These are phyloP conservation scores for Henricia sp. DNA, from an alignment of 53 echinoderm and acorn worm species.

Conservation along the genomic window DNA sequence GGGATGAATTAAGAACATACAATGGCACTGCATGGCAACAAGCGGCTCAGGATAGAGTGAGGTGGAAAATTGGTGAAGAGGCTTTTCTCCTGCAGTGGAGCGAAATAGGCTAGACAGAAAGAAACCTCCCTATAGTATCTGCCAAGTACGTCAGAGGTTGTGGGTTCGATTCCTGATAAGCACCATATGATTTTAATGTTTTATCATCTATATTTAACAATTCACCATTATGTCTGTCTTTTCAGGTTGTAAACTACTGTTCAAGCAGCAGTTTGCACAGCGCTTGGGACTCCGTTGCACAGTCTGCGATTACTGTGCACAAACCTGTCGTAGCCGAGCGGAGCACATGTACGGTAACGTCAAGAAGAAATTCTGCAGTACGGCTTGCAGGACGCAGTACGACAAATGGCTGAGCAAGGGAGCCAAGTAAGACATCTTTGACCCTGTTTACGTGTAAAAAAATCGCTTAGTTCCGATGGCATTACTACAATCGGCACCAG, in stretches of 20 bases:
- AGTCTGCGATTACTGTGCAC: conserved; percentile 96
- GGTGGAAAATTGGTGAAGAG: too few species aligned
- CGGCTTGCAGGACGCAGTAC: conserved; percentile 79
- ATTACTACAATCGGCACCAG: too few species aligned
- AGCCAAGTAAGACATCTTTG: conserved; percentile 69
- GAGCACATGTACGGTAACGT: conserved; percentile 64
- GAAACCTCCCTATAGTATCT: too few species aligned
- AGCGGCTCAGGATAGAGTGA: not conserved
- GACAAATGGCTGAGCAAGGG: conserved; percentile 88
- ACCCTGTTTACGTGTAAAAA: not conserved
- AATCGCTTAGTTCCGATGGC: too few species aligned
- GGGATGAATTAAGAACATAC: too few species aligned
- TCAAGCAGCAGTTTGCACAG: conserved; percentile 93
- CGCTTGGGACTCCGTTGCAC: conserved; percentile 88
- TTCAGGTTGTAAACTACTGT: conserved; percentile 91
- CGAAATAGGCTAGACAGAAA: too few species aligned
- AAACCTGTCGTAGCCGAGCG: conserved; percentile 76
- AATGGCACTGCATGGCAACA: not conserved
- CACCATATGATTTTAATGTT: not conserved
- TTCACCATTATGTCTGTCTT: too few species aligned
- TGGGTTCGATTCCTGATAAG: too few species aligned
- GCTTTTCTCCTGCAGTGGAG: too few species aligned
- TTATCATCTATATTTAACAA: not conserved
- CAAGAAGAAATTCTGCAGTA: conserved; percentile 82
- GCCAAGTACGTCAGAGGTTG: too few species aligned